Conservation (phyloP, 35 echinoderm and acorn worm species). For the Patiria miniata region DNA sequence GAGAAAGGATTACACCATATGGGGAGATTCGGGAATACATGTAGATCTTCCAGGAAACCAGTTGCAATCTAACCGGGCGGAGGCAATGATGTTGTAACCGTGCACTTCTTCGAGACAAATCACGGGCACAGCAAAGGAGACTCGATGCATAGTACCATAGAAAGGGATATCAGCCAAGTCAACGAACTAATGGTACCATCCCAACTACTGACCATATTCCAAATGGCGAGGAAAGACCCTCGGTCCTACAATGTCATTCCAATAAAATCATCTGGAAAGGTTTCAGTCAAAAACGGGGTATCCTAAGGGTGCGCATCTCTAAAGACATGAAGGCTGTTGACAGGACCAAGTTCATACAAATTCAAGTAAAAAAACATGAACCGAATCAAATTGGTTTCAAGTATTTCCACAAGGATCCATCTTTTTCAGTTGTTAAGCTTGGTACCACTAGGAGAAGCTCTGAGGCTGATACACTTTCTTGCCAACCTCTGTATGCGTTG, state of each 20-base stretch:
- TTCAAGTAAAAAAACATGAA: constrained; percentile 17
- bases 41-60: too few relatives aligned
- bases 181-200: constrained; percentile 15
- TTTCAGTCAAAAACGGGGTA: neutral
- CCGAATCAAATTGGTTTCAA: neutral
- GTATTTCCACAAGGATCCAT: neutral
- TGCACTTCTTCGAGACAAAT: constrained; percentile 26
- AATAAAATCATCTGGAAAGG: constrained; percentile 33
- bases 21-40: too few relatives aligned
- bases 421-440: neutral
- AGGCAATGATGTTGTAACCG: neutral
- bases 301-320: constrained; percentile 1
- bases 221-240: constrained; percentile 43
- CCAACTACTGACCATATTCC: constrained; percentile 32
- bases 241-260: constrained; percentile 3
- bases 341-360: constrained; percentile 29
- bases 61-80: too few relatives aligned
- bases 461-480: neutral
- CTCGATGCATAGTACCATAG: constrained; percentile 67
- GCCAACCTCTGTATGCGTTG: constrained; percentile 12
- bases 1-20: too few relatives aligned
- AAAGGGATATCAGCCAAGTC: constrained; percentile 31
- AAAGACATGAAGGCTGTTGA: neutral
- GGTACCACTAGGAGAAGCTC: neutral
- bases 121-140: constrained; percentile 61